These are phyloP conservation scores for Tiliqua scincoides DNA, from an alignment of 2,113 vertebrate genomes.

Conservation along the genomic window DNA sequence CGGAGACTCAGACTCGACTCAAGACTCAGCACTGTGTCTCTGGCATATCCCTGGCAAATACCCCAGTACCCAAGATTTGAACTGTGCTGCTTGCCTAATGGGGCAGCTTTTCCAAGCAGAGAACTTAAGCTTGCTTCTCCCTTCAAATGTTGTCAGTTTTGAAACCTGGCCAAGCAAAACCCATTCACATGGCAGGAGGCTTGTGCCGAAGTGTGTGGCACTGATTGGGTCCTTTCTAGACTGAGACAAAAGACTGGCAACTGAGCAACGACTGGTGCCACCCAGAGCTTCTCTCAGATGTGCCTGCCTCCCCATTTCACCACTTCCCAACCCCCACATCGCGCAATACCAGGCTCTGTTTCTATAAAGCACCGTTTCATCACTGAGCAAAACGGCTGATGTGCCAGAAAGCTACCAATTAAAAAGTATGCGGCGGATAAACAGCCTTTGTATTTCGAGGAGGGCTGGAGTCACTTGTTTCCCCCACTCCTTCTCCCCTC, in stretches of 20 bases:
- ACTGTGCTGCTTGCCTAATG: background rate
- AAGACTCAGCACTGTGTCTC: too few relatives aligned
- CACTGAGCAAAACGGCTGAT: conserved; percentile 13
- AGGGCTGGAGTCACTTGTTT: conserved; percentile 13
- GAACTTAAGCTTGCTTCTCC: conserved; percentile 26
- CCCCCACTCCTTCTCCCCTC: background rate
- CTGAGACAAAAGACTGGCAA: conserved; percentile 40
- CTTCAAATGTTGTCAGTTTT: background rate
- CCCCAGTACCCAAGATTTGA: background rate
- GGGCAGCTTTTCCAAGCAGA: conserved; percentile 35
- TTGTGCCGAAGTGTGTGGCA: background rate
- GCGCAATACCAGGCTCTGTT: background rate
- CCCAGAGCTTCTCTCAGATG: background rate
- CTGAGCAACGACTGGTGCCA: background rate
- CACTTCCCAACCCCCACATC: background rate
- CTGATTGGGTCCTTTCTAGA: background rate
- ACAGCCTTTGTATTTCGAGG: conserved; percentile 50
- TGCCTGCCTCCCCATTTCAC: background rate
- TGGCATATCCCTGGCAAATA: too few relatives aligned
- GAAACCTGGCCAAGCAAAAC: conserved; percentile 4
- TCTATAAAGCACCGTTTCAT: conserved; percentile 35
- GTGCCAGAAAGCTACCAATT: conserved; percentile 56
- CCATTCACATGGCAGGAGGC: background rate
- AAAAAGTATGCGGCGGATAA: conserved; percentile 42
- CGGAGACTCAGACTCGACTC: too few relatives aligned